A percentile compares a stretch with the other conserved stretches of the same genome.
These are phyloP conservation scores for Byasa hedistus DNA, from an alignment of 2,888 invertebrate genomes.

Conservation along the genomic window DNA sequence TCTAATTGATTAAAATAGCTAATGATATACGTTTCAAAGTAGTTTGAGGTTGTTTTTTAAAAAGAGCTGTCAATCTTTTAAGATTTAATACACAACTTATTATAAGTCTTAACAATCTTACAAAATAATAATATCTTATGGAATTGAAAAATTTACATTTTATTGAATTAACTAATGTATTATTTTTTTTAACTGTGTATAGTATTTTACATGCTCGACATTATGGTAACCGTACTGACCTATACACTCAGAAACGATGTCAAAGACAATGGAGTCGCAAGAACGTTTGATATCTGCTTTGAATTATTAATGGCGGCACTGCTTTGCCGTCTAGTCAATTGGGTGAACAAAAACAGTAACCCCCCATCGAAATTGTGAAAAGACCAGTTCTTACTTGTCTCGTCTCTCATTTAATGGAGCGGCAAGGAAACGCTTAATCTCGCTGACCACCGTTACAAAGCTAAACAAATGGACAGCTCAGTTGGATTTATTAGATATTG, in stretches of 20 bases:
- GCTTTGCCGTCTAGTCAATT: slow-evolving; percentile 68
- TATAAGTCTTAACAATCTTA: no score
- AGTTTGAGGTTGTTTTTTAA: no score
- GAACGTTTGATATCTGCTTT: slow-evolving; percentile 61
- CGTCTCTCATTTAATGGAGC: slow-evolving; percentile 43
- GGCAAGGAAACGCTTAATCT: slow-evolving; percentile 41
- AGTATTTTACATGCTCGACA: neutral
- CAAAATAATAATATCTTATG: no score
- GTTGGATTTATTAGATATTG: neutral
- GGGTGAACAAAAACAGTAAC: slow-evolving; percentile 58
- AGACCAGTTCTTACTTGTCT: slow-evolving; percentile 54
- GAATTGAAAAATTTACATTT: no score
- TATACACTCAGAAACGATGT: slow-evolving; percentile 27
- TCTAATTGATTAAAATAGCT: no score
- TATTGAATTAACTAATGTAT: no score
- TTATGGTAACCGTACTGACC: slow-evolving; percentile 27
- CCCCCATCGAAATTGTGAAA: slow-evolving; percentile 52
- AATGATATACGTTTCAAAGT: no score
- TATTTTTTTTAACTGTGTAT: neutral
- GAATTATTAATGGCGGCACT: slow-evolving; percentile 72
- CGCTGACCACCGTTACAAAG: slow-evolving; percentile 48
- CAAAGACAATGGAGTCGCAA: slow-evolving; percentile 58
- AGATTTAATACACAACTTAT: no score
- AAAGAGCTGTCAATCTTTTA: no score
- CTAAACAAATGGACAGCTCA: slow-evolving; percentile 38